phyloP scores from a whole-genome alignment of 2,888 invertebrate genomes.

The Cyaniris semiargus region DNA sequence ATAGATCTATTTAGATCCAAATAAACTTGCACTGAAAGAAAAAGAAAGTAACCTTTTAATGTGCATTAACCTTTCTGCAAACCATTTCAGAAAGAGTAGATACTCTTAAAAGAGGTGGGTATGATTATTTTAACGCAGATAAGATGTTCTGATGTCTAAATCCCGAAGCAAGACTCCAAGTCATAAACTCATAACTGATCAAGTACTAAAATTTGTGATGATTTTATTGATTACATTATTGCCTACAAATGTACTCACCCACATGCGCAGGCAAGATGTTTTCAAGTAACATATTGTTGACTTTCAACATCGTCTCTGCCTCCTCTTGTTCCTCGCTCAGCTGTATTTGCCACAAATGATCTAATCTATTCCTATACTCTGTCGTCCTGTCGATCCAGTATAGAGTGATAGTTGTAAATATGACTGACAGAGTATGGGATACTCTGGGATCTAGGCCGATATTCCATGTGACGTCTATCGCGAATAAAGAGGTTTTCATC shows the following conservation, averaged over 20 bases:
- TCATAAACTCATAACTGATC: no score
- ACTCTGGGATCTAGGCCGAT: slow-evolving; percentile 83
- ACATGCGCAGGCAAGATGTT: slow-evolving; percentile 97
- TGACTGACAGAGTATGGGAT: slow-evolving; percentile 87
- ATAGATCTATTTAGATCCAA: slow-evolving; percentile 85
- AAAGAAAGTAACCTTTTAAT: not conserved
- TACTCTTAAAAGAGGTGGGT: no score
- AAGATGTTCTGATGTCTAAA: no score
- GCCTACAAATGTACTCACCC: slow-evolving; percentile 76
- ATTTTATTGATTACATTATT: no score
- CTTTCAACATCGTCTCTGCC: slow-evolving; percentile 90
- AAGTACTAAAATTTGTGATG: no score
- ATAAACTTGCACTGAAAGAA: slow-evolving; percentile 86
- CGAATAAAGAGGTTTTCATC: slow-evolving; percentile 77
- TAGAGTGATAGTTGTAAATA: slow-evolving; percentile 87
- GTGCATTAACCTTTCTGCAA: no score
- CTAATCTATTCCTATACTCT: slow-evolving; percentile 93
- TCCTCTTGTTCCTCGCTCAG: slow-evolving; percentile 91
- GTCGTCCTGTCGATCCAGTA: slow-evolving; percentile 94
- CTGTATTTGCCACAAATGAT: slow-evolving; percentile 85
- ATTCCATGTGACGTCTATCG: slow-evolving; percentile 85
- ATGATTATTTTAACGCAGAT: no score
- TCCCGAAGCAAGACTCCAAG: no score
- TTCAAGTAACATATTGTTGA: slow-evolving; percentile 92
- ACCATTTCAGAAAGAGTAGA: no score